Conservation (phyloP, 2,113 vertebrate species). For the Seriola dumerili region DNA sequence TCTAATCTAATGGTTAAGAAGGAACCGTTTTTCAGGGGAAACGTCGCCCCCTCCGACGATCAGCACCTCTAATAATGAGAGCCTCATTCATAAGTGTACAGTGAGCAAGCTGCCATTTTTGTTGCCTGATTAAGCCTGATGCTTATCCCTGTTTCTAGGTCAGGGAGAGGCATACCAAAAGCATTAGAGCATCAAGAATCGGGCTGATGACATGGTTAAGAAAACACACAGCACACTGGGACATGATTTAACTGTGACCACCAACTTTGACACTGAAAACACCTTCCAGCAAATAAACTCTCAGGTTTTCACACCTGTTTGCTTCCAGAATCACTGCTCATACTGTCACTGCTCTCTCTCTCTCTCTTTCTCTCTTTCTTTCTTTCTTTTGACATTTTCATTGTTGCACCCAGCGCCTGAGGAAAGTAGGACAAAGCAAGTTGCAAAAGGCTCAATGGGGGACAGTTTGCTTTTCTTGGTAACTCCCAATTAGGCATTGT, state of each 20-base stretch:
- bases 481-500: slow-evolving; percentile 67
- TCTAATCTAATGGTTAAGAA: slow-evolving; percentile 26
- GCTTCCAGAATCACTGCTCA: not conserved
- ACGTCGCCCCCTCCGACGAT: slow-evolving; percentile 1
- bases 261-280: not conserved
- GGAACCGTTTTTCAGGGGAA: slow-evolving; percentile 18
- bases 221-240: slow-evolving; percentile 13
- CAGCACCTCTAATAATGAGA: slow-evolving; percentile 48
- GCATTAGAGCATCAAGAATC: slow-evolving; percentile 50
- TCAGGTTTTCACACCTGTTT: slow-evolving; percentile 7
- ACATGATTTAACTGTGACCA: not conserved
- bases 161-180: slow-evolving; percentile 51
- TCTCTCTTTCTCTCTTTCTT: not conserved
- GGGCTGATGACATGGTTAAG: slow-evolving; percentile 26
- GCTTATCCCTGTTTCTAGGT: slow-evolving; percentile 71
- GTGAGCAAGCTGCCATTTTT: slow-evolving; percentile 60
- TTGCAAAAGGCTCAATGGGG: slow-evolving; percentile 49
- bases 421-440: slow-evolving; percentile 68
- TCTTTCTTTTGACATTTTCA: not conserved
- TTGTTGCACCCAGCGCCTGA: slow-evolving; percentile 24
- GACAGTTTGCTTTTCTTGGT: slow-evolving; percentile 67
- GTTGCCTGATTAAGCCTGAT: slow-evolving; percentile 61
- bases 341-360: not conserved
- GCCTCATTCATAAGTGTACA: slow-evolving; percentile 54
- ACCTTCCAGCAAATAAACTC: not conserved